These are phyloP conservation scores for Notospermus geniculatus DNA, from an alignment of 1,140 invertebrate genomes.

Conservation along the genomic window DNA sequence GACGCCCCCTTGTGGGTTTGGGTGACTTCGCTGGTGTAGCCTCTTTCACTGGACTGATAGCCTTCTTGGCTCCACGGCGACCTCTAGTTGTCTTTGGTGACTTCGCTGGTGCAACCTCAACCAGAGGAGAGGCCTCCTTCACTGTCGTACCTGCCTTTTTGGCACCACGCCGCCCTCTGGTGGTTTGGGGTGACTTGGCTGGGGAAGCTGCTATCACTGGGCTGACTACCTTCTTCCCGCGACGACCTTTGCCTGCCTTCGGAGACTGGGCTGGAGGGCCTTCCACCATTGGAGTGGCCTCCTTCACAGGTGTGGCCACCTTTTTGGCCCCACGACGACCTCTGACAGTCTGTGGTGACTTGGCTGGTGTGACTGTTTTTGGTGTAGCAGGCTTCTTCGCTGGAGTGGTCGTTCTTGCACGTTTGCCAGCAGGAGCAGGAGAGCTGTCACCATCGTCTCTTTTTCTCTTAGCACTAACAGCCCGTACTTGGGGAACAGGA, in stretches of 20 bases:
- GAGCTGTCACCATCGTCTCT: no score
- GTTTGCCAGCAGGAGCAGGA: not conserved
- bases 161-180: no score
- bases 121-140: not conserved
- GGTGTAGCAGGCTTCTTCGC: not conserved
- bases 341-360: no score
- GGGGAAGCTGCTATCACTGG: not conserved
- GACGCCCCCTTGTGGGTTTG: not conserved
- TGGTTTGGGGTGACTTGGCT: no score
- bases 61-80: not conserved
- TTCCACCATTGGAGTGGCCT: no score
- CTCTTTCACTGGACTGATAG: not conserved
- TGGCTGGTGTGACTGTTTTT: no score
- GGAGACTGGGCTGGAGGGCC: no score
- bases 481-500: constrained; percentile 13
- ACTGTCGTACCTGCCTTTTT: no score
- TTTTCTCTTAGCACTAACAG: no score
- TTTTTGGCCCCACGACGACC: no score
- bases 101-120: constrained; percentile 5
- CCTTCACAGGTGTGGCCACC: not conserved
- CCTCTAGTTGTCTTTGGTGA: no score
- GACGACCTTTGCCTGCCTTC: not conserved
- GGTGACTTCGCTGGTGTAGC: not conserved
- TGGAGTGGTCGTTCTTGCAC: not conserved
- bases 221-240: not conserved